A percentile compares a stretch with the other conserved stretches of the same genome.
Evolutionary conservation across 2,113 vertebrate genomes (phyloP).

Genomic region (Podarcis muralis): DNA sequence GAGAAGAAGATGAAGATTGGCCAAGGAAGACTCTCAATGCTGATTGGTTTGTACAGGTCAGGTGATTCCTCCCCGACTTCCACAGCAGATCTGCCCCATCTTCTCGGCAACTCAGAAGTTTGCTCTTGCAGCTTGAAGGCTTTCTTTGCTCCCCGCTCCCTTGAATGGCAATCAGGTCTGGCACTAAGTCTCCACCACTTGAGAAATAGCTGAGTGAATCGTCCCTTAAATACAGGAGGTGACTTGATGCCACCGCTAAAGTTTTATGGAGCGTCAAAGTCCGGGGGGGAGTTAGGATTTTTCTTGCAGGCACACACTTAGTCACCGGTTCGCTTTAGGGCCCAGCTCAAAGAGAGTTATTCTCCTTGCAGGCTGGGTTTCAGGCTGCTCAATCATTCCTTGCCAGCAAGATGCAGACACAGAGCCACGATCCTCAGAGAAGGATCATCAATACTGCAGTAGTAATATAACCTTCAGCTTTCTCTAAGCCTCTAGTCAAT

Average conservation of each 20-base stretch:
- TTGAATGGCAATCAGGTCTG: neutral
- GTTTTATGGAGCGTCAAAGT: neutral
- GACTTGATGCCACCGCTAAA: rapidly evolving
- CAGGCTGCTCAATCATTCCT: constrained; percentile 13
- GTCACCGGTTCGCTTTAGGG: neutral
- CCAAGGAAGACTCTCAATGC: no score
- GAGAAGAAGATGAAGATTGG: neutral
- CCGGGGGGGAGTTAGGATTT: neutral
- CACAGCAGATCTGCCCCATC: neutral
- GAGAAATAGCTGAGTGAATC: neutral
- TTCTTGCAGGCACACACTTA: neutral
- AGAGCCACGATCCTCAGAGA: neutral
- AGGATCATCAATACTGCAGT: neutral
- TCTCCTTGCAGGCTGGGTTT: neutral
- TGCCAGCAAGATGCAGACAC: neutral
- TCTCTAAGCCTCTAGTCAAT: neutral
- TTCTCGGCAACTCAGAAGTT: neutral
- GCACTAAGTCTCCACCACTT: neutral
- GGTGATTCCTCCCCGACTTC: neutral
- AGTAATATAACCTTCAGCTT: neutral
- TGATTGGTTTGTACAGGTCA: neutral
- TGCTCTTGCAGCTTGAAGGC: neutral
- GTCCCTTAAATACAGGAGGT: neutral
- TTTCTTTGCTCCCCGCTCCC: no score
- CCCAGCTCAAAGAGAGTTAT: neutral